Conservation (phyloP, 2,888 invertebrate genomes). For the Drosophila paranaensis region DNA sequence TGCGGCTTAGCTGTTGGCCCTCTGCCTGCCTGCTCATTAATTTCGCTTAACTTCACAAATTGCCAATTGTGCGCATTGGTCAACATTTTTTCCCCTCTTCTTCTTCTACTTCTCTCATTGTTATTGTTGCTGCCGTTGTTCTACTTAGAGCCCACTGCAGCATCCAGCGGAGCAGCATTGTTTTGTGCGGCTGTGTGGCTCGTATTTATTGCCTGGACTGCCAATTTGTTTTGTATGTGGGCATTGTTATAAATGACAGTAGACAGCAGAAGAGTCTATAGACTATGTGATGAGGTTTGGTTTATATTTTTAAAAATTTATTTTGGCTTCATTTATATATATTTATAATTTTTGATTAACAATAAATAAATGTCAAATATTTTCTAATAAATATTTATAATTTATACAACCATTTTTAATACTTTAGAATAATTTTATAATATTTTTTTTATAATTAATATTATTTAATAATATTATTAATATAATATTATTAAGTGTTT, state of each 20-base stretch:
- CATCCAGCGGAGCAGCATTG: slow-evolving; percentile 47
- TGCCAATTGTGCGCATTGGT: slow-evolving; percentile 80
- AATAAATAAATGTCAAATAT: too few relatives aligned
- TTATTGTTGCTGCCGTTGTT: slow-evolving; percentile 17
- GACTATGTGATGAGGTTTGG: background rate
- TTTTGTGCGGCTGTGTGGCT: slow-evolving; percentile 66
- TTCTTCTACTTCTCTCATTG: slow-evolving; percentile 15
- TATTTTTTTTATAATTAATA: too few relatives aligned
- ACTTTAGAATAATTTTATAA: too few relatives aligned
- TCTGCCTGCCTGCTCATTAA: slow-evolving; percentile 66
- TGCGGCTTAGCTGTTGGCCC: slow-evolving; percentile 22
- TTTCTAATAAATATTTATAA: too few relatives aligned
- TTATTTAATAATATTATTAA: too few relatives aligned
- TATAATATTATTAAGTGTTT: too few relatives aligned
- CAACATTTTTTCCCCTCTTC: slow-evolving; percentile 56
- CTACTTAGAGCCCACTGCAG: slow-evolving; percentile 20
- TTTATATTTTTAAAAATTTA: background rate
- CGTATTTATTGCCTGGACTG: slow-evolving; percentile 75
- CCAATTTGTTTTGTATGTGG: slow-evolving; percentile 73
- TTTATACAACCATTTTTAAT: too few relatives aligned
- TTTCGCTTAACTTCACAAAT: slow-evolving; percentile 82
- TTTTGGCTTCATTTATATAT: background rate
- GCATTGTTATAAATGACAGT: slow-evolving; percentile 51
- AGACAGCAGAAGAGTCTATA: background rate
- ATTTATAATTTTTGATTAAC: background rate